Evolutionary conservation across 2,888 invertebrate genomes (phyloP).

Genomic region (Tipula confusa): DNA sequence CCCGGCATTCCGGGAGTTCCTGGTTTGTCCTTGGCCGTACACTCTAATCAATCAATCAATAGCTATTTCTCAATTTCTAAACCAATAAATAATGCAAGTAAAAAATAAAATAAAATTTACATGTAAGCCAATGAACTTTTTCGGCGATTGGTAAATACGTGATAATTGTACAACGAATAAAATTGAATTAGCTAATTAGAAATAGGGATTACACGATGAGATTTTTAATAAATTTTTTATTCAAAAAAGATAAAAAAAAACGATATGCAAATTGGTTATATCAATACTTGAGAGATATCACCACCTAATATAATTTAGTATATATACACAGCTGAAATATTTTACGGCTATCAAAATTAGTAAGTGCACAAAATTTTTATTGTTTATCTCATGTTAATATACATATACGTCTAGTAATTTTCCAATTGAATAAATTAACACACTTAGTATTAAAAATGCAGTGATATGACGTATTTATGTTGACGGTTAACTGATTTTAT

Average conservation of each 20-base stretch:
- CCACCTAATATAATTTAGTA: not conserved
- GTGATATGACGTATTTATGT: not conserved
- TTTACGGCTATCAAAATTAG: not conserved
- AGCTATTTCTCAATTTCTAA: too few species aligned
- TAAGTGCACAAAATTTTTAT: not conserved
- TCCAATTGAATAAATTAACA: not conserved
- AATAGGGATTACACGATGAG: too few species aligned
- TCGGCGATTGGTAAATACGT: too few species aligned
- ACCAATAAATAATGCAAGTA: too few species aligned
- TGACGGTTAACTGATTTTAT: too few species aligned
- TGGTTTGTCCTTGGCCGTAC: too few species aligned
- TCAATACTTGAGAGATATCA: constrained; percentile 3
- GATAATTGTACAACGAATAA: not conserved
- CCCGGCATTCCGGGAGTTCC: too few species aligned
- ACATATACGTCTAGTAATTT: not conserved
- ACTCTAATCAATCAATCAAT: too few species aligned
- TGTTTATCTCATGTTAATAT: not conserved
- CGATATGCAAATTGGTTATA: not conserved
- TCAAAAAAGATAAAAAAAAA: not conserved
- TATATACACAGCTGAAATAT: not conserved
- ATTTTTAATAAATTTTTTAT: not conserved
- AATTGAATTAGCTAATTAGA: not conserved
- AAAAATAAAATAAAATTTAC: too few species aligned
- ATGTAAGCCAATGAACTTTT: too few species aligned
- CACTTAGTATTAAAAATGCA: not conserved